phyloP scores from a whole-genome alignment of 2,797 vertebrate genomes.

The Labroides dimidiatus region DNA sequence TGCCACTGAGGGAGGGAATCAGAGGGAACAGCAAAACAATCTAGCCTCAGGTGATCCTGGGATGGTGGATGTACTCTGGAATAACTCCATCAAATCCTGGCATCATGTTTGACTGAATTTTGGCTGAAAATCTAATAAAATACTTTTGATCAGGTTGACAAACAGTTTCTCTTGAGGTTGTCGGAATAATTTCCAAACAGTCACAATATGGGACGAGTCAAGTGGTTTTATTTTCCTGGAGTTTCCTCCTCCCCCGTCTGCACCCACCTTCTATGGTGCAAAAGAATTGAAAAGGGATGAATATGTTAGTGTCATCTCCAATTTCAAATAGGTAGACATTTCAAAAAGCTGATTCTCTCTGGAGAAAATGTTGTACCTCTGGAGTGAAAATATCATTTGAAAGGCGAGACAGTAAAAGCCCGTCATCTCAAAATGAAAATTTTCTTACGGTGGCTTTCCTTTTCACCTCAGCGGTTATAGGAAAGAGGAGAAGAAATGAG shows the following conservation, averaged over 20 bases:
- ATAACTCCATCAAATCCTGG: constrained; percentile 32
- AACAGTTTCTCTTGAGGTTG: constrained; percentile 33
- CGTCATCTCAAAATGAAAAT: constrained; percentile 78
- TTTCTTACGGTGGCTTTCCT: constrained; percentile 75
- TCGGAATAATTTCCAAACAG: constrained; percentile 17
- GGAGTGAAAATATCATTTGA: constrained; percentile 80
- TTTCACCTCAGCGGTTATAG: constrained; percentile 73
- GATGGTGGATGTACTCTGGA: constrained; percentile 41
- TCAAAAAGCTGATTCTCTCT: constrained; percentile 80
- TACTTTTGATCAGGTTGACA: constrained; percentile 33
- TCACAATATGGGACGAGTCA: constrained; percentile 37
- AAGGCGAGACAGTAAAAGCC: constrained; percentile 77
- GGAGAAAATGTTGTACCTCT: constrained; percentile 75
- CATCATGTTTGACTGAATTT: constrained; percentile 32
- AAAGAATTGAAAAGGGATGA: constrained; percentile 75
- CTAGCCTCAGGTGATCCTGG: constrained; percentile 43
- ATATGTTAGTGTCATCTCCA: constrained; percentile 82
- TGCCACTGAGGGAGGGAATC: constrained; percentile 41
- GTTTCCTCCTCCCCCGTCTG: constrained; percentile 44
- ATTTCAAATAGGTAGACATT: constrained; percentile 82
- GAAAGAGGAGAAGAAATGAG: constrained; percentile 29
- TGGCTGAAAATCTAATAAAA: constrained; percentile 30
- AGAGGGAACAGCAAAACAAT: constrained; percentile 49
- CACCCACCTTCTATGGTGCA: constrained; percentile 41
- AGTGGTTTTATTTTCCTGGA: constrained; percentile 54